A percentile compares a stretch with the other conserved stretches of the same genome.
phyloP scores from a whole-genome alignment of 2,888 invertebrate species.

The Melieria crassipennis region DNA sequence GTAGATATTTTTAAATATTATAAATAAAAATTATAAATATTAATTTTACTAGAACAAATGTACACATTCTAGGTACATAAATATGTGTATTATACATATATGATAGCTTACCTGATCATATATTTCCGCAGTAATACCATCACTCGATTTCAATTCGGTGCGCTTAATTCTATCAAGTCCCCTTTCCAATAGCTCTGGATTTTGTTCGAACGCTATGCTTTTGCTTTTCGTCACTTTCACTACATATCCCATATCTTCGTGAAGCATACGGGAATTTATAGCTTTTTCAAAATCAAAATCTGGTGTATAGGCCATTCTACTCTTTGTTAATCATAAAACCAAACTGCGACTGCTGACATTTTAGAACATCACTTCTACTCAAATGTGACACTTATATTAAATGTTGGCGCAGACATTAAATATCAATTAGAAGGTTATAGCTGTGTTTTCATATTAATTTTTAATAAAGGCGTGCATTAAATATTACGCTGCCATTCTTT shows the following conservation, averaged over 20 bases:
- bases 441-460: too few species aligned
- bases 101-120: conserved; percentile 65
- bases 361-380: neutral
- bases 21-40: too few species aligned
- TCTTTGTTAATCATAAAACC: neutral
- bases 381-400: neutral
- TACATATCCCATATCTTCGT: conserved; percentile 21
- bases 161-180: conserved; percentile 58
- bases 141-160: conserved; percentile 68
- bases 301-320: neutral
- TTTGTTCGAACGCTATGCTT: conserved; percentile 18
- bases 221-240: conserved; percentile 15
- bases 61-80: too few species aligned
- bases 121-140: conserved; percentile 71
- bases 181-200: conserved; percentile 13
- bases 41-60: too few species aligned
- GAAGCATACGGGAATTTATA: conserved; percentile 15
- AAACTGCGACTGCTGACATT: neutral
- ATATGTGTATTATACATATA: too few species aligned
- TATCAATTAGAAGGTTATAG: too few species aligned
- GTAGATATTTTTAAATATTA: too few species aligned
- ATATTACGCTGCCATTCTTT: too few species aligned
- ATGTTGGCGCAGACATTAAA: too few species aligned
- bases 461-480: too few species aligned
- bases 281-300: conserved; percentile 22